Conservation (phyloP, 2,888 invertebrate genomes). For the Gnatocerus cornutus region DNA sequence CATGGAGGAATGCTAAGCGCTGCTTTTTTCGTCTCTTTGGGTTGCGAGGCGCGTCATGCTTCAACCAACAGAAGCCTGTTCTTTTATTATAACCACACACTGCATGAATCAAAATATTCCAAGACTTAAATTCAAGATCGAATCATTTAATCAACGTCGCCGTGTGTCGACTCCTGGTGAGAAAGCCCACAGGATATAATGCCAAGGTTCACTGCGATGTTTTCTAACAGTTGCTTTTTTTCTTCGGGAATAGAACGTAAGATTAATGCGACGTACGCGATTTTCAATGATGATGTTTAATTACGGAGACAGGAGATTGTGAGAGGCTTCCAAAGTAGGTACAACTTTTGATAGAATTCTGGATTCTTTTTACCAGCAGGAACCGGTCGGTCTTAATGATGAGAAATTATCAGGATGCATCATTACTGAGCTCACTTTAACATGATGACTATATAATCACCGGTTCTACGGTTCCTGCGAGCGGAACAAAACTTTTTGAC, state of each 20-base stretch:
- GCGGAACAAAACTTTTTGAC: constrained; percentile 58
- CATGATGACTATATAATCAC: constrained; percentile 60
- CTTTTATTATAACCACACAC: constrained; percentile 64
- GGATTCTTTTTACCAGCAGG: constrained; percentile 26
- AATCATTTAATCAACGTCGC: constrained; percentile 70
- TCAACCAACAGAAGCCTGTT: constrained; percentile 65
- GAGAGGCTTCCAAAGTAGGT: constrained; percentile 2
- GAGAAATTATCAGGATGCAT: constrained; percentile 60
- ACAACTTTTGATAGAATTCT: not conserved
- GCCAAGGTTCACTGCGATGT: constrained; percentile 55
- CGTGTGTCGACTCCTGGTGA: constrained; percentile 69
- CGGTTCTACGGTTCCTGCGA: constrained; percentile 57
- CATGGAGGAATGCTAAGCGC: constrained; percentile 27
- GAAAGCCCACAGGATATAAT: constrained; percentile 62
- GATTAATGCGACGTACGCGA: constrained; percentile 35
- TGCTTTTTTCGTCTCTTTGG: constrained; percentile 9
- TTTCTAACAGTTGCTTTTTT: constrained; percentile 47
- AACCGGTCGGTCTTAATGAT: constrained; percentile 61
- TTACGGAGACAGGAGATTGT: constrained; percentile 20
- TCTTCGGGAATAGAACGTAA: constrained; percentile 25
- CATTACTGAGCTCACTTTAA: constrained; percentile 56
- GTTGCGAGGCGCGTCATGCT: constrained; percentile 31
- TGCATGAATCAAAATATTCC: constrained; percentile 68
- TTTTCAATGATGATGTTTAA: constrained; percentile 35
- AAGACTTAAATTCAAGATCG: constrained; percentile 68